Percentiles rank a stretch among this genome's conserved stretches.
Conservation (phyloP, 2,888 invertebrate genomes). For the Hedychridium roseum region DNA sequence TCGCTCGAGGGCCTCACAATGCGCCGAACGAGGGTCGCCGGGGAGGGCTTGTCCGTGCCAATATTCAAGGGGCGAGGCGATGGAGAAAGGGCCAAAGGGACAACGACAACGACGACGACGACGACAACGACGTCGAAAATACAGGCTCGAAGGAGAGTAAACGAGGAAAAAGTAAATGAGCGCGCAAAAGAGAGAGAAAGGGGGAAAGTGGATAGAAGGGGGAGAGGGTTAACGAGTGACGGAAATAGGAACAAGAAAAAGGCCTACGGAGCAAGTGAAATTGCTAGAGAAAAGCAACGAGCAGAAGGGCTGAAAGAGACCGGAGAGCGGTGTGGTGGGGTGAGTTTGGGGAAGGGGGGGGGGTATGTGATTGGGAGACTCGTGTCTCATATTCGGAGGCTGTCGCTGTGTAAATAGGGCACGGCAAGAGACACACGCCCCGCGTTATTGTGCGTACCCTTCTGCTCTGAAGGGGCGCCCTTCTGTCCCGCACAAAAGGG, state of each 20-base stretch:
- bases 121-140: too few relatives aligned
- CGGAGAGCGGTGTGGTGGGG: not conserved
- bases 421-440: constrained; percentile 63
- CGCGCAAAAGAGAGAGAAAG: not conserved
- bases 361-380: not conserved
- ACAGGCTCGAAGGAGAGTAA: too few relatives aligned
- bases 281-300: constrained; percentile 11
- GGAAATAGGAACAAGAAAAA: constrained; percentile 6
- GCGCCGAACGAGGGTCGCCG: constrained; percentile 53
- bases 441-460: constrained; percentile 54
- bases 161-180: not conserved
- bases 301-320: not conserved
- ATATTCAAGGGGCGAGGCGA: constrained; percentile 3
- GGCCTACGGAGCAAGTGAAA: constrained; percentile 9
- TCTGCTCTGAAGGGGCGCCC: constrained; percentile 51
- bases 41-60: constrained; percentile 24
- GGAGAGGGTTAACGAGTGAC: constrained; percentile 1
- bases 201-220: not conserved
- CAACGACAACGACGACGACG: too few relatives aligned
- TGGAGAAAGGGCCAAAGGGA: not conserved
- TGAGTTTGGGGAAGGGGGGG: not conserved
- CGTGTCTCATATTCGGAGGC: constrained; percentile 33
- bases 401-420: constrained; percentile 62
- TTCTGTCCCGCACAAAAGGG: constrained; percentile 56
- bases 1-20: constrained; percentile 31